Evolutionary conservation across 2,113 vertebrate genomes (phyloP), one percentile per base, ranked within the genome.

Genomic region (Xenopus laevis): DNA sequence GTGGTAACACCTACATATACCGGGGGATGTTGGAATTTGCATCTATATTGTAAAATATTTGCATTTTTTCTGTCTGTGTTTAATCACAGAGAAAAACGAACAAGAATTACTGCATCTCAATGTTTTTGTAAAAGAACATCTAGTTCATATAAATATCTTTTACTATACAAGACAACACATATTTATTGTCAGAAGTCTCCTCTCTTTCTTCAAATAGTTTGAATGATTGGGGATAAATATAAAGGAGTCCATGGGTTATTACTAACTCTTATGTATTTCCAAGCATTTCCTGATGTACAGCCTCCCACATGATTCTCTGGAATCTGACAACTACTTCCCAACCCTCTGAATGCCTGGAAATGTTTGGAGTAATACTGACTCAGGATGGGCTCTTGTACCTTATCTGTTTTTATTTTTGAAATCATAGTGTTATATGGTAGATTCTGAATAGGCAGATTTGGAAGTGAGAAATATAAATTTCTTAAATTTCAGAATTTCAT

Each of bases 331-430:
- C 85, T 84, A 82, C 83, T 87, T 77, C 83, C 84, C 86, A 88
- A 86, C 84, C 84, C 86, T 84, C 52, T 80, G 83, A 82, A 89
- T 89, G 84, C 84, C 84, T 86, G 83, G 74, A 84, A 88, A 83
- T 52, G 86, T 82, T 84, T 68, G 79, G 63, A 83, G 80, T 81
- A 79, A 84, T 84, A 79, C 23, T 71, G n/a, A 30, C 17, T 79
- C 67, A 79, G 62, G 71, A 70, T 78, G 81, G 79, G 83, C 84
- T 86, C 72, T 78, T 83, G 62, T 71, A 86, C 81, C 76, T 82
- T 81, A 83, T 79, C 71, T 80, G 79, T 71, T 83, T 87, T 89
- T 89, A 88, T 86, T 90, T 87, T 89, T 27, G 23, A 27, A 27
- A 27, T 27, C 23, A 27, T 27, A 27, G 23, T 27, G 23, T 27